phyloP scores from a whole-genome alignment of 2,113 vertebrate species.

The Lagenorhynchus albirostris region DNA sequence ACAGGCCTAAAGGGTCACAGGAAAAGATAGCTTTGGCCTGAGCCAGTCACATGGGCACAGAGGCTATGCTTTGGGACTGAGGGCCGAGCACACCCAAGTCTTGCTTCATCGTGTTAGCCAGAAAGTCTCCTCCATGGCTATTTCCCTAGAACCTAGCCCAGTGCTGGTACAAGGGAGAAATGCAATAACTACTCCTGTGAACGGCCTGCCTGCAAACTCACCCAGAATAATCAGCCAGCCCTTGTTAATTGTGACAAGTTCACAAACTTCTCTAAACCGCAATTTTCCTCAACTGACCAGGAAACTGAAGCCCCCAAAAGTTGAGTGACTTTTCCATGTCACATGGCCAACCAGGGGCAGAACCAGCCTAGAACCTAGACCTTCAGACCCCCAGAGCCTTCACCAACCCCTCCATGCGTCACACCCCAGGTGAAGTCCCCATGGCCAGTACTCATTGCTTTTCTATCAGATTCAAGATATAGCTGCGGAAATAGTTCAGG shows the following conservation, averaged over 20 bases:
- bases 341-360: background rate
- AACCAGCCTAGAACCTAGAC: background rate
- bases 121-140: background rate
- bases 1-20: background rate
- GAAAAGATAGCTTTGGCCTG: background rate
- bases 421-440: background rate
- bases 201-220: background rate
- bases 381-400: background rate
- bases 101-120: no score
- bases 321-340: background rate
- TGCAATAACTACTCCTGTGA: background rate
- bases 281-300: background rate
- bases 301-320: background rate
- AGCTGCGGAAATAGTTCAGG: background rate
- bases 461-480: constrained; percentile 32
- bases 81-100: fast-evolving
- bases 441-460: background rate
- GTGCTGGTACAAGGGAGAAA: background rate
- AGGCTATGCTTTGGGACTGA: background rate
- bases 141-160: background rate
- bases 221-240: background rate
- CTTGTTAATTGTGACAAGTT: background rate
- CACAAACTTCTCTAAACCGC: no score
- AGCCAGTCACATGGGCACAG: background rate
- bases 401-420: background rate